These are phyloP conservation scores for Petrocephalus sullivani DNA, from an alignment of 2,797 vertebrate genomes.

Conservation along the genomic window DNA sequence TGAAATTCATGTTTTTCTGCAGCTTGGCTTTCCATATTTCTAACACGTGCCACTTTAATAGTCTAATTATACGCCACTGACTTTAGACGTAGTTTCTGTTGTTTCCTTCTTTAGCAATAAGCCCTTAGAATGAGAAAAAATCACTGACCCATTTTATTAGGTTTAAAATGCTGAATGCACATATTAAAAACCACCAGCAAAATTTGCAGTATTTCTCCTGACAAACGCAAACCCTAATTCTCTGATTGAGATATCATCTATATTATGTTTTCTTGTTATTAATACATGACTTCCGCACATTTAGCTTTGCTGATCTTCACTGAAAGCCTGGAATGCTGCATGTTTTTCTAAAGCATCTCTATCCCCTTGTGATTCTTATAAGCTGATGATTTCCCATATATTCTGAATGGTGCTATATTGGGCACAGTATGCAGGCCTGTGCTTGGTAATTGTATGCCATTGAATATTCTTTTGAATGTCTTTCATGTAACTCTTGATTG, in stretches of 20 bases:
- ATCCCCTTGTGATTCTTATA: not conserved
- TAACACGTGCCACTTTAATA: too few species aligned
- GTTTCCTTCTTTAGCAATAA: not conserved
- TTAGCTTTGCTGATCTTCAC: not conserved
- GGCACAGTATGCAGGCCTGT: not conserved
- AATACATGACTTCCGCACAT: not conserved
- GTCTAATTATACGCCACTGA: too few species aligned
- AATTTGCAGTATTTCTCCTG: not conserved
- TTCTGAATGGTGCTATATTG: not conserved
- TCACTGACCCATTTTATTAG: not conserved
- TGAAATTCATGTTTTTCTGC: too few species aligned
- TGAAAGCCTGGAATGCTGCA: not conserved
- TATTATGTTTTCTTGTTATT: not conserved
- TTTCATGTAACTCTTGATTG: conserved; percentile 13
- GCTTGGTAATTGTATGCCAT: not conserved
- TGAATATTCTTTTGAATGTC: conserved; percentile 13
- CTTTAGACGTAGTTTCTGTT: not conserved
- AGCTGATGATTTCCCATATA: not conserved
- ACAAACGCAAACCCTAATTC: not conserved
- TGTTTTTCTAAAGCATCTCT: not conserved
- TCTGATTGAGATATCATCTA: not conserved
- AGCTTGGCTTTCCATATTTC: too few species aligned
- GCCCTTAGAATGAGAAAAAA: not conserved
- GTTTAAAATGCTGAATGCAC: not conserved
- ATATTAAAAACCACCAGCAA: not conserved